These are phyloP conservation scores for Chloroceryle aenea DNA, from an alignment of 2,113 vertebrate species.

Conservation along the genomic window DNA sequence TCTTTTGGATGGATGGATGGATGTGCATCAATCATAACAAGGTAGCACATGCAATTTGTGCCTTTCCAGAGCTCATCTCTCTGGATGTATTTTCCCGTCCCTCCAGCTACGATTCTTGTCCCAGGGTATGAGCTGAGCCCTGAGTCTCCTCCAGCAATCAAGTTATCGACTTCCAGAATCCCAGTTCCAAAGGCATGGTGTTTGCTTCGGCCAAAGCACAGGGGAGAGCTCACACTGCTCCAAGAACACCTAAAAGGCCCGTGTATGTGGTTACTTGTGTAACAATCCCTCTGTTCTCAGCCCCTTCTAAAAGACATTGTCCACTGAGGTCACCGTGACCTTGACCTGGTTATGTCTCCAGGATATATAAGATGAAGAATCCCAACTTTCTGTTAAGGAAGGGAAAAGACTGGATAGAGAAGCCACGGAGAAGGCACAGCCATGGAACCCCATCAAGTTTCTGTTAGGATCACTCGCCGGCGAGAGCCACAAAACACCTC, in stretches of 20 bases:
- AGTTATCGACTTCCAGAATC: accelerated
- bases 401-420: background rate
- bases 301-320: accelerated
- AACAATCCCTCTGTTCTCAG: background rate
- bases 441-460: background rate
- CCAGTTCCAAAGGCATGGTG: background rate
- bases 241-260: background rate
- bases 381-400: background rate
- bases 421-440: background rate
- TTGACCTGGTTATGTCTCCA: background rate
- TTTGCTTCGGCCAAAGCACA: background rate
- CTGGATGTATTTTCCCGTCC: background rate
- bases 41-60: background rate
- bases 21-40: background rate
- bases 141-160: background rate
- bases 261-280: background rate
- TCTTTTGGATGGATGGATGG: background rate
- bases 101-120: background rate
- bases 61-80: background rate
- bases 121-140: background rate
- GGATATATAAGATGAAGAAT: background rate
- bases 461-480: background rate
- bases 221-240: background rate
- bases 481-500: background rate
- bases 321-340: accelerated